phyloP scores from a whole-genome alignment of 2,888 invertebrate species.

The Ditylenchus weischeri region DNA sequence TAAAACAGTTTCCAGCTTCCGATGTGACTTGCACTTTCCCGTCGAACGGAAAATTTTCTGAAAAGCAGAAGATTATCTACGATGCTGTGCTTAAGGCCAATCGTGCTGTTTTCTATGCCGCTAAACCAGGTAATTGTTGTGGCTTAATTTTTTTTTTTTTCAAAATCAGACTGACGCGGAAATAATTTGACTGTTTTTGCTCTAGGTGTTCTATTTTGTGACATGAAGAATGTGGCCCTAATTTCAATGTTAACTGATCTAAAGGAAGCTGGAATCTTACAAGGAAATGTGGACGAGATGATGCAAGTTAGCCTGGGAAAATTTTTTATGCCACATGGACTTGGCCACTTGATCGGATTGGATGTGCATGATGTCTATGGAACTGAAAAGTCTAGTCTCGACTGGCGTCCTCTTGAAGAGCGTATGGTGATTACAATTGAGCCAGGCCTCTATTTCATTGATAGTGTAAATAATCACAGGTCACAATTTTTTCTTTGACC shows the following conservation, averaged over 20 bases:
- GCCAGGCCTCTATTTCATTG: constrained; percentile 94
- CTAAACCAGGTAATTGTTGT: constrained; percentile 70
- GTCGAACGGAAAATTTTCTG: constrained; percentile 86
- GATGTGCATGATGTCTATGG: constrained; percentile 80
- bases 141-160: no score
- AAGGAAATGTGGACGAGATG: constrained; percentile 65
- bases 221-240: constrained; percentile 82
- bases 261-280: constrained; percentile 73
- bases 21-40: constrained; percentile 97
- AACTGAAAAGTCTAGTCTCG: constrained; percentile 70
- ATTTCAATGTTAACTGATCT: constrained; percentile 74
- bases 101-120: constrained; percentile 76
- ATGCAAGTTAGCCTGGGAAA: constrained; percentile 72
- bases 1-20: constrained; percentile 65
- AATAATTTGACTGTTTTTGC: no score
- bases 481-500: background rate
- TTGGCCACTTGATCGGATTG: constrained; percentile 89
- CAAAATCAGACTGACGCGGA: no score
- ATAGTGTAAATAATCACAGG: constrained; percentile 63
- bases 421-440: constrained; percentile 88
- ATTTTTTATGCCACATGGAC: constrained; percentile 89
- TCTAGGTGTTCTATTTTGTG: constrained; percentile 75
- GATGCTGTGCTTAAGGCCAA: constrained; percentile 83
- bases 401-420: constrained; percentile 70
- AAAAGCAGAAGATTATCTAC: constrained; percentile 78